These are phyloP conservation scores for Dasyurus viverrinus DNA, from an alignment of 2,113 vertebrate genomes.

Conservation along the genomic window DNA sequence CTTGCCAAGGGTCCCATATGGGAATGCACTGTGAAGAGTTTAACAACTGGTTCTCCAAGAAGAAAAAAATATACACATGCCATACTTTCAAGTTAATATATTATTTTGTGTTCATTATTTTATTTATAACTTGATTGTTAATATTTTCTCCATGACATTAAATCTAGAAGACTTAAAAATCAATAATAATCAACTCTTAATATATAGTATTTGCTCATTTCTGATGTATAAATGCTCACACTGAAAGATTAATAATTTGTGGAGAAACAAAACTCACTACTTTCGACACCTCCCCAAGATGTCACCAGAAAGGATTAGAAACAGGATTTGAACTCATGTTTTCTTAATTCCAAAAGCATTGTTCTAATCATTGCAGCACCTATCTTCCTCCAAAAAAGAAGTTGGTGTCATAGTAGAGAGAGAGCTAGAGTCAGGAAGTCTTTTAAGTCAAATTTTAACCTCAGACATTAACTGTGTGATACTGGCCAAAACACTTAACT, in stretches of 20 bases:
- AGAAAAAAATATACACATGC: neutral
- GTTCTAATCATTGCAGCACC: too few species aligned
- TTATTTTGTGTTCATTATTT: too few species aligned
- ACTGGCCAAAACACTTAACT: too few species aligned
- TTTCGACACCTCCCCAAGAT: neutral
- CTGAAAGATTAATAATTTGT: neutral
- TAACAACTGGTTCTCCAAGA: neutral
- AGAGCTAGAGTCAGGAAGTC: too few species aligned
- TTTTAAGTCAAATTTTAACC: too few species aligned
- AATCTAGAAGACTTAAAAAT: neutral
- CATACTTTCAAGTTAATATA: neutral
- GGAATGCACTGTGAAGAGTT: neutral
- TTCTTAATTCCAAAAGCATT: neutral
- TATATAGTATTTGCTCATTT: neutral
- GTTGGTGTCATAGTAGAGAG: too few species aligned
- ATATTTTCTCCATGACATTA: neutral
- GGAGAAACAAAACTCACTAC: neutral
- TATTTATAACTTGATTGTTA: neutral
- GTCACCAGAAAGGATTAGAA: neutral
- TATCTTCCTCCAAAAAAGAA: too few species aligned
- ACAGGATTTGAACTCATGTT: neutral
- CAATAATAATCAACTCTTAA: neutral
- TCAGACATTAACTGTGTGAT: too few species aligned
- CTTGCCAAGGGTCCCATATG: neutral
- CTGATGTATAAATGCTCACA: neutral